These are phyloP conservation scores for Marasmarcha lunaedactyla DNA, from an alignment of 2,888 invertebrate species.

Conservation along the genomic window DNA sequence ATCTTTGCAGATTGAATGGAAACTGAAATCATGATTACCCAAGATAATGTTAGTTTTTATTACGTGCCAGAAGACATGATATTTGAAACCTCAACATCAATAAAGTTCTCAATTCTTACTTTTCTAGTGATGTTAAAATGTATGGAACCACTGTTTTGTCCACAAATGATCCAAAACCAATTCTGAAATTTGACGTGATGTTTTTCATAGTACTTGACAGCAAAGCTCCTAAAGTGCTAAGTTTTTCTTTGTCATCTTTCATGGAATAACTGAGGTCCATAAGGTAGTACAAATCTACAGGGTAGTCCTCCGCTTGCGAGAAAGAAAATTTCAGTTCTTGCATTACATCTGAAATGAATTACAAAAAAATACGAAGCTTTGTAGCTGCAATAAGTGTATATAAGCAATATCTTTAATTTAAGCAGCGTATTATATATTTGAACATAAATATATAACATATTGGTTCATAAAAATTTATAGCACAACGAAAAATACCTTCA, in stretches of 20 bases:
- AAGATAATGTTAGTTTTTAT: too few species aligned
- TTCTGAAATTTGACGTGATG: constrained; percentile 91
- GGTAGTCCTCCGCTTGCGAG: constrained; percentile 93
- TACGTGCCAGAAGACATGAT: too few species aligned
- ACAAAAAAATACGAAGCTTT: neutral
- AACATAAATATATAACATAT: too few species aligned
- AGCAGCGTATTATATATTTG: too few species aligned
- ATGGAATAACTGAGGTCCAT: constrained; percentile 99
- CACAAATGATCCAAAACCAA: constrained; percentile 95
- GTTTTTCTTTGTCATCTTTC: constrained; percentile 97
- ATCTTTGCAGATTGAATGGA: constrained; percentile 58
- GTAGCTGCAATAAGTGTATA: too few species aligned
- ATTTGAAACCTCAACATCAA: too few species aligned
- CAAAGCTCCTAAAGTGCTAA: constrained; percentile 84
- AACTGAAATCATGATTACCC: constrained; percentile 30
- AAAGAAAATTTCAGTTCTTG: constrained; percentile 80
- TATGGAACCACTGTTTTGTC: constrained; percentile 98
- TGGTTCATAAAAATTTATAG: too few species aligned
- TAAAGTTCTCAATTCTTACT: too few species aligned
- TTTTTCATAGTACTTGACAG: constrained; percentile 89
- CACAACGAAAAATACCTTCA: too few species aligned
- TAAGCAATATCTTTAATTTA: too few species aligned
- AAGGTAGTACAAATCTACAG: constrained; percentile 97
- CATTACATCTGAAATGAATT: constrained; percentile 80
- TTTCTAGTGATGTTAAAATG: constrained; percentile 90